Percentiles rank a stretch among this genome's conserved stretches.
phyloP scores from a whole-genome alignment of 2,797 vertebrate genomes.

The Xyrichtys novacula region DNA sequence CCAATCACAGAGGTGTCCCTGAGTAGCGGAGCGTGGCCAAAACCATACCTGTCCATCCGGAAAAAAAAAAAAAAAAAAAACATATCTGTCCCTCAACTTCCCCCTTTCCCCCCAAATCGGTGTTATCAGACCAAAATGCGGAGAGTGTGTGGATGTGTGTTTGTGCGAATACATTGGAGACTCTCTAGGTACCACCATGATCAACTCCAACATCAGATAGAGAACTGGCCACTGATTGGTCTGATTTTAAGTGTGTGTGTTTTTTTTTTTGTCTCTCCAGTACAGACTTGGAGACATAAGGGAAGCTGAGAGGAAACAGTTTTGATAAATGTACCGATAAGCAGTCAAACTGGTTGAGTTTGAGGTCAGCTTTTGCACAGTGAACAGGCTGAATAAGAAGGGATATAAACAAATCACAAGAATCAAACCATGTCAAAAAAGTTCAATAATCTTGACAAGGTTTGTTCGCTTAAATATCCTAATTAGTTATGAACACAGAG shows the following conservation, averaged over 20 bases:
- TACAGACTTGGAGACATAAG: constrained; percentile 31
- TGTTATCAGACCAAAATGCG: constrained; percentile 69
- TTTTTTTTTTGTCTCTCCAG: constrained; percentile 14
- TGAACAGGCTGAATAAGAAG: too few relatives aligned
- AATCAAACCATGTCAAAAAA: too few relatives aligned
- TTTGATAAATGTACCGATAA: constrained; percentile 66
- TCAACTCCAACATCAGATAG: constrained; percentile 68
- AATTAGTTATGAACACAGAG: too few relatives aligned
- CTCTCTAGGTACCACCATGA: constrained; percentile 56
- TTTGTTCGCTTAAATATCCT: too few relatives aligned
- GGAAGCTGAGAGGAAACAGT: constrained; percentile 32
- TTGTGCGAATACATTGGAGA: constrained; percentile 47
- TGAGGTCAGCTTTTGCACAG: not conserved
- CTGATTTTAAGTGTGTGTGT: constrained; percentile 35
- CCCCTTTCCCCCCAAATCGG: constrained; percentile 29
- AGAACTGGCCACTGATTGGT: constrained; percentile 50
- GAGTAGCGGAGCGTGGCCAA: constrained; percentile 68
- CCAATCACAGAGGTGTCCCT: constrained; percentile 74
- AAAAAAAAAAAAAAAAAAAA: constrained; percentile 69
- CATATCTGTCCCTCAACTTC: constrained; percentile 73
- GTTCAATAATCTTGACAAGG: too few relatives aligned
- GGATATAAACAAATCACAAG: too few relatives aligned
- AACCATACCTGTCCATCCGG: constrained; percentile 78
- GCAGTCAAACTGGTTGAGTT: not conserved
- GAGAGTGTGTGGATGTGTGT: constrained; percentile 30